Percentiles rank a stretch among this genome's conserved stretches.
Conservation (phyloP, 2,888 invertebrate genomes). For the Cosmia trapezina region DNA sequence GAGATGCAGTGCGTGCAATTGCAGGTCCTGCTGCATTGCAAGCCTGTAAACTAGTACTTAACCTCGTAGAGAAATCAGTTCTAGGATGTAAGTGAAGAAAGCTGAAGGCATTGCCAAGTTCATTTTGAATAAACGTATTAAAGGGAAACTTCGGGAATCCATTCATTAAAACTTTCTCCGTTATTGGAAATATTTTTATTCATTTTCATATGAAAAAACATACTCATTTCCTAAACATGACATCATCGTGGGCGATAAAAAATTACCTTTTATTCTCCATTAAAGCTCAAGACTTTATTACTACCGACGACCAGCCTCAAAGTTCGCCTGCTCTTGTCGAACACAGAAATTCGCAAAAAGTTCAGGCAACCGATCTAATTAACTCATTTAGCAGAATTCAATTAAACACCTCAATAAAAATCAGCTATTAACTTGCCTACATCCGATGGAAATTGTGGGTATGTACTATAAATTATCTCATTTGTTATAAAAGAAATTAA, state of each 20-base stretch:
- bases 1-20: constrained; percentile 71
- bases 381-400: constrained; percentile 36
- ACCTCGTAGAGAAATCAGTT: constrained; percentile 67
- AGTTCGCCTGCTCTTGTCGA: constrained; percentile 6
- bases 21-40: constrained; percentile 67
- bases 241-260: too few species aligned
- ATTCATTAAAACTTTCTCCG: background rate
- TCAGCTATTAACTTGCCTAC: constrained; percentile 26
- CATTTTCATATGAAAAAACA: too few species aligned
- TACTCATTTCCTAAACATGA: too few species aligned
- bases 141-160: background rate
- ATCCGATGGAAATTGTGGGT: constrained; percentile 29
- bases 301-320: constrained; percentile 5
- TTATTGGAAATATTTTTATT: background rate
- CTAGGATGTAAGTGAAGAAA: constrained; percentile 47
- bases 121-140: constrained; percentile 6
- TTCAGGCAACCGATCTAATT: constrained; percentile 29
- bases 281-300: background rate
- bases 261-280: background rate
- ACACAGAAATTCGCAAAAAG: constrained; percentile 23
- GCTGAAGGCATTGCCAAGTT: constrained; percentile 36
- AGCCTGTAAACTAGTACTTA: constrained; percentile 69
- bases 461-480: constrained; percentile 47
- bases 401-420: constrained; percentile 45
- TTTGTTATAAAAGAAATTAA: constrained; percentile 44